Base-by-base conservation (phyloP, 2,888 invertebrate genomes). In the Dicyrtomina minuta region DNA sequence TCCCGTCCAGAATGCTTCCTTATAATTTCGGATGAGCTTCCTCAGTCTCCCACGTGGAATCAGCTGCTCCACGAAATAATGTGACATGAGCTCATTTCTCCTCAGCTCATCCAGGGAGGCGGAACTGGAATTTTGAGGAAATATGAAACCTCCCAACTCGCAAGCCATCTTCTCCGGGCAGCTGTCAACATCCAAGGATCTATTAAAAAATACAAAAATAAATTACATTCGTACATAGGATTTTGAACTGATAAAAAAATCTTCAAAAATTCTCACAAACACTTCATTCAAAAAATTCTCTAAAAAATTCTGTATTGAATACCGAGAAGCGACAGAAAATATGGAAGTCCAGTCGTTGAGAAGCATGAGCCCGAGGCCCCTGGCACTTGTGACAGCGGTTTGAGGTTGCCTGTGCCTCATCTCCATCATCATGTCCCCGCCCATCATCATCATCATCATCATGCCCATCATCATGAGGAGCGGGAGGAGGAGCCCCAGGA, bases 1-100 rank as follows among this genome's bases (percentile, higher is more conserved):
- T 1, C 77, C 77, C 1, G 22, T 66, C 75, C 75, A 77, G 60
- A 77, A 76, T 1, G 77, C 77, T 49, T 75, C 71, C 27, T 73
- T 68, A 26, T 64, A 73, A 27, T 62, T 66, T 13, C 71, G 59
- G n/a, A 76, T 39, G 13, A 71, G 27, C 62, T 61, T 68, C 51
- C 70, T 65, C 1, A 74, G 64, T 41, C 51, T 73, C 44, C 77
- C 76, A 46, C 74, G 75, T 10, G 77, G 76, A 6, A 74, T 44
- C 4, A 72, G 70, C 43, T 74, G 71, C 2, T 77, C 77, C 61
- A 76, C 74, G 15, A 77, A 24, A 49, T 73, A 77, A 33, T 72
- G 71, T 3, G 33, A 33, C 58, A 74, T 72, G 27, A 77, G 65
- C 8, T 33, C 33, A 8, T 72, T 69, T 58, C 70, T 69, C 0